phyloP scores from a whole-genome alignment of 2,113 vertebrate species.

The Mellivora capensis region DNA sequence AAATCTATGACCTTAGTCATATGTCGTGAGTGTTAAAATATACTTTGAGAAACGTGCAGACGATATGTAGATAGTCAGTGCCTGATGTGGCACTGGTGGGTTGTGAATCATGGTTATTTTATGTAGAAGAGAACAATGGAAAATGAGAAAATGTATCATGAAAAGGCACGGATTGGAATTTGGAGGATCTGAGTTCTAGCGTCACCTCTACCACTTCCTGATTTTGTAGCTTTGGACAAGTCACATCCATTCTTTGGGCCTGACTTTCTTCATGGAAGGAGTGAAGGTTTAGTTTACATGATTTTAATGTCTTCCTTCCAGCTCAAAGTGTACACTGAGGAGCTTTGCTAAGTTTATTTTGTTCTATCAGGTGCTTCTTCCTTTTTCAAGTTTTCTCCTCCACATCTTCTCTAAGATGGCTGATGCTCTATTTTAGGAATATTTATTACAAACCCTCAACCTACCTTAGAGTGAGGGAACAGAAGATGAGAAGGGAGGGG shows the following conservation, averaged over 20 bases:
- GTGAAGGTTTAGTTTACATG: neutral
- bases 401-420: neutral
- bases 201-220: neutral
- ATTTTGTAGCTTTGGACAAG: neutral
- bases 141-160: neutral
- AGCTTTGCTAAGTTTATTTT: neutral
- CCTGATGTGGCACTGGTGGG: neutral
- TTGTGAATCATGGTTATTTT: neutral
- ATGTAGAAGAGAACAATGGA: neutral
- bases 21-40: neutral
- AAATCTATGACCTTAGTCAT: neutral
- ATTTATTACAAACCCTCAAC: neutral
- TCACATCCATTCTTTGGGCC: neutral
- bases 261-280: neutral
- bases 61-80: accelerated
- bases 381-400: neutral
- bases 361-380: neutral
- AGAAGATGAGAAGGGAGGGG: neutral
- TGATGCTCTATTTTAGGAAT: neutral
- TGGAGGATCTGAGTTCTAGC: neutral
- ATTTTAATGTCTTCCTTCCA: neutral
- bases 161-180: neutral
- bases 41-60: neutral
- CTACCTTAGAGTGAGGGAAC: neutral
- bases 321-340: neutral